Conservation (phyloP, 2,888 invertebrate genomes). For the Miltochrista miniata region DNA sequence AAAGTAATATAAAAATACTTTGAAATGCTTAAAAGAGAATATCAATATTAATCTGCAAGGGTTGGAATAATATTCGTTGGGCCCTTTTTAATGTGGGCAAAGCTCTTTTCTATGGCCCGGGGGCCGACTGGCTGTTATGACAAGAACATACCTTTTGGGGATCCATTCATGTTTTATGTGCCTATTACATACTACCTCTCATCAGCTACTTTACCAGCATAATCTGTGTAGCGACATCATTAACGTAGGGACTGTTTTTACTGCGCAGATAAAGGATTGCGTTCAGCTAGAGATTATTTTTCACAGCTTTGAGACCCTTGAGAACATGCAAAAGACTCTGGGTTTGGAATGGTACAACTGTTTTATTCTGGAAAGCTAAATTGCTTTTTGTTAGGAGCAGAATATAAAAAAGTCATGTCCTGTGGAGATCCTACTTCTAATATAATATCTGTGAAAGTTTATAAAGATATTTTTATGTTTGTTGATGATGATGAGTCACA, state of each 20-base stretch:
- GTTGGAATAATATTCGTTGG: slow-evolving; percentile 58
- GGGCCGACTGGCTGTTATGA: slow-evolving; percentile 24
- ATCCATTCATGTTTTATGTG: not conserved
- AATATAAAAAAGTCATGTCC: too few relatives aligned
- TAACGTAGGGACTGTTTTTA: not conserved
- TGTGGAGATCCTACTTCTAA: too few relatives aligned
- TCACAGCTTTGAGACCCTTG: too few relatives aligned
- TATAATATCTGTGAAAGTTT: too few relatives aligned
- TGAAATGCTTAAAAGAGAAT: slow-evolving; percentile 43
- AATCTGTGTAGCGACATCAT: not conserved
- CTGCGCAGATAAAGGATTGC: not conserved
- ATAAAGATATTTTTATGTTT: too few relatives aligned
- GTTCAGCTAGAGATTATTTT: not conserved
- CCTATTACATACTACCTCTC: slow-evolving; percentile 4
- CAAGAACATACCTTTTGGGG: slow-evolving; percentile 14
- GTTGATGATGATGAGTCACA: too few relatives aligned
- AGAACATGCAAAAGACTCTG: too few relatives aligned
- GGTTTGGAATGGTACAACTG: too few relatives aligned
- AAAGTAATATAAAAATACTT: slow-evolving; percentile 58
- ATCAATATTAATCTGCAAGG: slow-evolving; percentile 61
- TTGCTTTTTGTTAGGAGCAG: too few relatives aligned
- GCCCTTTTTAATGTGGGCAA: slow-evolving; percentile 42
- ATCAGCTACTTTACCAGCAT: not conserved
- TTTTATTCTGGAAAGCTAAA: too few relatives aligned
- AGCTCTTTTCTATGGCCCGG: slow-evolving; percentile 32